Evolutionary conservation across 2,888 invertebrate genomes (phyloP).

Genomic region (Euzophera pinguis): DNA sequence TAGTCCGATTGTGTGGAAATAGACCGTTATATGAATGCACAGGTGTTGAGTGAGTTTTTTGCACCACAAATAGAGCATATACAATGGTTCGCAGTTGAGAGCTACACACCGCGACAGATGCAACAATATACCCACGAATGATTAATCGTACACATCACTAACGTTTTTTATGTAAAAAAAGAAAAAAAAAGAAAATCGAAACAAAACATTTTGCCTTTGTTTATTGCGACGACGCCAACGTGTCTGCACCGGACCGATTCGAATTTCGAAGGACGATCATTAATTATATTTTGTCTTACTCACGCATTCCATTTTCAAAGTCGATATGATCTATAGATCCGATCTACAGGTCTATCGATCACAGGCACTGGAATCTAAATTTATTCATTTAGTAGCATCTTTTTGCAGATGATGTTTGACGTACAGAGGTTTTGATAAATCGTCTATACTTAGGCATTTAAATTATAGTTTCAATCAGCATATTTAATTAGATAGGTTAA

Average conservation of each 20-base stretch:
- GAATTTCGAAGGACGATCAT: constrained; percentile 73
- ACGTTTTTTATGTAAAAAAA: constrained; percentile 64
- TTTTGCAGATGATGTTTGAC: constrained; percentile 71
- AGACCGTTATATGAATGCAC: constrained; percentile 40
- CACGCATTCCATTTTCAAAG: constrained; percentile 76
- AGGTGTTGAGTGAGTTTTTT: constrained; percentile 63
- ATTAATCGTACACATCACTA: constrained; percentile 67
- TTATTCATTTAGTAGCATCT: constrained; percentile 76
- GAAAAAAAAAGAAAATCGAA: constrained; percentile 52
- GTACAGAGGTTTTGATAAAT: constrained; percentile 50
- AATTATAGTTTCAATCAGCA: constrained; percentile 48
- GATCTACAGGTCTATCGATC: constrained; percentile 78
- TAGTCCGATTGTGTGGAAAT: constrained; percentile 32
- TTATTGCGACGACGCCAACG: constrained; percentile 75
- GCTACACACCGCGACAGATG: constrained; percentile 68
- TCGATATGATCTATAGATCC: constrained; percentile 78
- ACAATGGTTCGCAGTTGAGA: constrained; percentile 56
- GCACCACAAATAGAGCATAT: constrained; percentile 45
- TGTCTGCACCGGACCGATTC: constrained; percentile 77
- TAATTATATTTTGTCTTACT: constrained; percentile 80
- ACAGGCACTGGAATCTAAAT: constrained; percentile 72
- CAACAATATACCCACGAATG: constrained; percentile 65
- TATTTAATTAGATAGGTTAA: constrained; percentile 36
- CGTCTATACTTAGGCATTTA: constrained; percentile 41
- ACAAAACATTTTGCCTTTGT: constrained; percentile 72